A percentile compares a stretch with the other conserved stretches of the same genome.
Evolutionary conservation across 2,888 invertebrate genomes (phyloP).

Genomic region (Listrodromus nycthemerus): DNA sequence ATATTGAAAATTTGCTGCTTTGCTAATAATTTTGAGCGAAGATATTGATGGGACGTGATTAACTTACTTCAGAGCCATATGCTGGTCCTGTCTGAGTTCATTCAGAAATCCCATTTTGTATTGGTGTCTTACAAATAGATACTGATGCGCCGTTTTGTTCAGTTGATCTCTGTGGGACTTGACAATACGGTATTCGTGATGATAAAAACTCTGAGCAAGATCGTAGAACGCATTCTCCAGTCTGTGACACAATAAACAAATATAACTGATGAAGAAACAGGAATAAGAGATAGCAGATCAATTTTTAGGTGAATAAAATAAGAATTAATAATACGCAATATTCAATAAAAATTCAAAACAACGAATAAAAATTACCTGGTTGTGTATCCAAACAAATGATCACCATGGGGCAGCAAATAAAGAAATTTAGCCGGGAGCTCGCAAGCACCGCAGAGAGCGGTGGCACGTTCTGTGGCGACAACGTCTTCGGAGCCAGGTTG

Average conservation of each 20-base stretch:
- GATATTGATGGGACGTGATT: neutral
- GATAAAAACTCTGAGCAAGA: conserved; percentile 96
- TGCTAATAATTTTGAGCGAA: neutral
- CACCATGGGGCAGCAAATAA: conserved; percentile 96
- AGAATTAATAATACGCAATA: too few species aligned
- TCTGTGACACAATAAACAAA: conserved; percentile 83
- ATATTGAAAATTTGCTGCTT: too few species aligned
- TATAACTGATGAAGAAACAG: neutral
- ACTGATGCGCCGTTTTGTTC: conserved; percentile 95
- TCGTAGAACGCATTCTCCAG: conserved; percentile 98
- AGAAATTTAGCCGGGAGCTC: conserved; percentile 96
- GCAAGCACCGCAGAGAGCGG: conserved; percentile 95
- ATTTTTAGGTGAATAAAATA: too few species aligned
- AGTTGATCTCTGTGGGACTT: conserved; percentile 96
- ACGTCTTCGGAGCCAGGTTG: conserved; percentile 93
- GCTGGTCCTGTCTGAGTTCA: conserved; percentile 96
- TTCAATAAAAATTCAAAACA: neutral
- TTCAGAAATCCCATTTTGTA: conserved; percentile 98
- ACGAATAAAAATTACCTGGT: conserved; percentile 84
- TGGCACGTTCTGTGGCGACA: conserved; percentile 95
- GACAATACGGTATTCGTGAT: conserved; percentile 93
- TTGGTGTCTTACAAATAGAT: conserved; percentile 97
- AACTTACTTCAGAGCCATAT: conserved; percentile 91
- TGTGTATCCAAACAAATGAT: conserved; percentile 91
- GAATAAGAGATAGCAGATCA: neutral